phyloP scores from a whole-genome alignment of 2,113 vertebrate species.

The Indri indri region DNA sequence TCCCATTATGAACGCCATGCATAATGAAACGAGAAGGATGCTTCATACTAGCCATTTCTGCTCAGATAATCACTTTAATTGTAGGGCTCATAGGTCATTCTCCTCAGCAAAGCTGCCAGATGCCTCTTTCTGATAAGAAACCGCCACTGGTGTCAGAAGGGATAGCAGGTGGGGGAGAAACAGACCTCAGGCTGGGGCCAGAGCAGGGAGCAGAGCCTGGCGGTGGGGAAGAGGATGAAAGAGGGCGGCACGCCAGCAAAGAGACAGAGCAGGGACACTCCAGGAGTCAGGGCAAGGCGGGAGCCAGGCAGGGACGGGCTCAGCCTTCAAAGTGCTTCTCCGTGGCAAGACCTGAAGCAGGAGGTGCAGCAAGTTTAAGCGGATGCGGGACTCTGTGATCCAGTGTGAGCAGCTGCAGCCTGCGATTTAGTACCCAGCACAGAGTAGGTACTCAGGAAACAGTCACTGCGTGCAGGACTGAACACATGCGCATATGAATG shows the following conservation, averaged over 20 bases:
- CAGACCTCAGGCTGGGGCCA: not conserved
- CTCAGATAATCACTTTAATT: not conserved
- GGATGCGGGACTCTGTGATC: not conserved
- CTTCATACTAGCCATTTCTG: not conserved
- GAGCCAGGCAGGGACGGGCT: not conserved
- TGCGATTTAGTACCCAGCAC: not conserved
- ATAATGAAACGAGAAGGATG: not conserved
- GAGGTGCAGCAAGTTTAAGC: not conserved
- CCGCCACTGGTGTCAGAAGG: not conserved
- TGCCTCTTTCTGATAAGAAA: not conserved
- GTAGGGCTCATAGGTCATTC: not conserved
- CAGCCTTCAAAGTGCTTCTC: not conserved
- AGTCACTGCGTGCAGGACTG: not conserved
- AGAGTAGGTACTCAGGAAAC: not conserved
- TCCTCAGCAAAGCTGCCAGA: not conserved
- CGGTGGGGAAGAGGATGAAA: not conserved
- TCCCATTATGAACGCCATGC: not conserved
- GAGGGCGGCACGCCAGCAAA: not conserved
- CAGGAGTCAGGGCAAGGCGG: rapidly evolving
- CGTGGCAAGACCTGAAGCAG: not conserved
- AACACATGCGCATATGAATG: not conserved
- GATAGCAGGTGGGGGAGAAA: too few species aligned
- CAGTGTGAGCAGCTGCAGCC: not conserved
- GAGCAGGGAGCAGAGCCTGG: not conserved
- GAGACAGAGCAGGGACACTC: not conserved